A percentile compares a stretch with the other conserved stretches of the same genome.
These are phyloP conservation scores for Idaea dimidiata DNA, from an alignment of 2,888 invertebrate species.

Conservation along the genomic window DNA sequence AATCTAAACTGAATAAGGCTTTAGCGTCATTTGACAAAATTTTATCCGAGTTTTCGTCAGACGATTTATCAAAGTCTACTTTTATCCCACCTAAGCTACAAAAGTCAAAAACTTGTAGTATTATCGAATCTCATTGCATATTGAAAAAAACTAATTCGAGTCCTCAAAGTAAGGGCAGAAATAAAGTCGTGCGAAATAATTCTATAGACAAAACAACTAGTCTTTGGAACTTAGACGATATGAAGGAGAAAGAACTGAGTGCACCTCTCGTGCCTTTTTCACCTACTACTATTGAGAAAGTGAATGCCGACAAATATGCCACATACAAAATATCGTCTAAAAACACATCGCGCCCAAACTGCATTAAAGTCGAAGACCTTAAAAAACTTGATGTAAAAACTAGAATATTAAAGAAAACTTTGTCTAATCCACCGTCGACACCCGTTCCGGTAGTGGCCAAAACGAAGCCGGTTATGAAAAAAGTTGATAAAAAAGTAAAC, in stretches of 20 bases:
- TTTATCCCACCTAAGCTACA: slow-evolving; percentile 81
- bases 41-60: slow-evolving; percentile 65
- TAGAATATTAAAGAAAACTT: slow-evolving; percentile 77
- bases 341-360: slow-evolving; percentile 58
- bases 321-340: slow-evolving; percentile 76
- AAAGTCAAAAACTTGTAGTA: slow-evolving; percentile 86
- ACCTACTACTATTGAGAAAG: slow-evolving; percentile 59
- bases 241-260: slow-evolving; percentile 74
- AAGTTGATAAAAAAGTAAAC: slow-evolving; percentile 63
- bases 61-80: slow-evolving; percentile 39
- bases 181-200: slow-evolving; percentile 67
- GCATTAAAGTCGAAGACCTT: slow-evolving; percentile 69
- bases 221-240: slow-evolving; percentile 81
- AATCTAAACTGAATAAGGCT: slow-evolving; percentile 69
- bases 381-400: slow-evolving; percentile 79
- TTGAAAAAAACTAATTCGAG: slow-evolving; percentile 81
- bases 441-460: slow-evolving; percentile 74
- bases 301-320: slow-evolving; percentile 73
- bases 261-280: slow-evolving; percentile 66
- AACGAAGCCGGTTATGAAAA: slow-evolving; percentile 66
- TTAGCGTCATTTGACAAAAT: slow-evolving; percentile 77
- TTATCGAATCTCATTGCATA: slow-evolving; percentile 85
- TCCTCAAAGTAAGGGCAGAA: slow-evolving; percentile 57
- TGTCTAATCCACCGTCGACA: slow-evolving; percentile 76
- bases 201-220: slow-evolving; percentile 80